These are phyloP conservation scores for Nomada fucata DNA, from an alignment of 2,888 invertebrate species.

Conservation along the genomic window DNA sequence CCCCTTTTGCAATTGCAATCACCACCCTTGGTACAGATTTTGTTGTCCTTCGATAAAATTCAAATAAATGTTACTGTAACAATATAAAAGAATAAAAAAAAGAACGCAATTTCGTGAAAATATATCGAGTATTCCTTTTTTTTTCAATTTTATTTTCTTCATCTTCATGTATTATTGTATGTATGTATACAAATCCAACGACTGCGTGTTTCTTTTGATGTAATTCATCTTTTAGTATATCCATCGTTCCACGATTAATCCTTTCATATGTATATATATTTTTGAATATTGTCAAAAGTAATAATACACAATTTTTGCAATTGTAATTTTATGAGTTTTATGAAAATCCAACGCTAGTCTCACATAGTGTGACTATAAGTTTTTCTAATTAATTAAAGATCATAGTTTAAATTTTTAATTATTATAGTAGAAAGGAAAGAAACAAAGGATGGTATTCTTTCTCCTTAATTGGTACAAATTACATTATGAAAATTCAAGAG, in stretches of 20 bases:
- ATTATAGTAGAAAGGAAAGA: conserved; percentile 16
- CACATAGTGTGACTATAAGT: background rate
- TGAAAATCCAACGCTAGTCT: conserved; percentile 12
- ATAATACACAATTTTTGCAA: conserved; percentile 28
- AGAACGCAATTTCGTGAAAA: conserved; percentile 7
- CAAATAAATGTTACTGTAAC: background rate
- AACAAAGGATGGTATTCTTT: conserved; percentile 1
- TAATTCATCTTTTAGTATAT: conserved; percentile 41
- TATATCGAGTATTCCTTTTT: background rate
- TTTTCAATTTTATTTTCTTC: conserved; percentile 64
- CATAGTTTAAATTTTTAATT: conserved; percentile 4
- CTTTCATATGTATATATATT: conserved; percentile 23
- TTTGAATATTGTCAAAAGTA: conserved; percentile 15
- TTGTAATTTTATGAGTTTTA: conserved; percentile 29
- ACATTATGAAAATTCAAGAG: conserved; percentile 3
- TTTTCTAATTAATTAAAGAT: conserved; percentile 14
- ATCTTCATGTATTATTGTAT: conserved; percentile 57
- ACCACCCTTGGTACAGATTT: background rate
- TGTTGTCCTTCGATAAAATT: background rate
- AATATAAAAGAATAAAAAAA: background rate
- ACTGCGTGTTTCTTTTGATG: conserved; percentile 26
- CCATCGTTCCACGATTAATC: conserved; percentile 28
- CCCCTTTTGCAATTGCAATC: background rate
- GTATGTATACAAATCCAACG: conserved; percentile 64
- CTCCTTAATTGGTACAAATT: conserved; percentile 13